phyloP scores from a whole-genome alignment of 2,888 invertebrate genomes.

The Caenorhabditis plicata region DNA sequence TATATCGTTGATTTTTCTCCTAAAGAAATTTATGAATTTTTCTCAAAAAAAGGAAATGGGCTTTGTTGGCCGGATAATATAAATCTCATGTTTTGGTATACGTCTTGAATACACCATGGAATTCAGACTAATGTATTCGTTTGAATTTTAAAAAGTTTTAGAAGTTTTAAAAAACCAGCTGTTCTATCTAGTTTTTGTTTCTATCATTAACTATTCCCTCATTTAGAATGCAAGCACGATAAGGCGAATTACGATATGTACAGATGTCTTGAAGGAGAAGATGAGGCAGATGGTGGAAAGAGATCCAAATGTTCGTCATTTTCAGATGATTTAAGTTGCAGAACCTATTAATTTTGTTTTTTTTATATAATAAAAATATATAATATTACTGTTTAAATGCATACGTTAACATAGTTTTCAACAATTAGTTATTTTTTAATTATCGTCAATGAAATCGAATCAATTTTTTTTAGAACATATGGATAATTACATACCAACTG shows the following conservation, averaged over 20 bases:
- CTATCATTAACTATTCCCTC: not conserved
- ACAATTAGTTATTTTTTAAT: not conserved
- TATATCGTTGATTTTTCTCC: too few relatives aligned
- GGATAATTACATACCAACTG: conserved; percentile 26
- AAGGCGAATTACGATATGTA: conserved; percentile 13
- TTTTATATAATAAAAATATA: not conserved
- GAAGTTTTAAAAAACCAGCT: too few relatives aligned
- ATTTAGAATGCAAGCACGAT: conserved; percentile 26
- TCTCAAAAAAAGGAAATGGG: too few relatives aligned
- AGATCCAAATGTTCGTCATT: conserved; percentile 17
- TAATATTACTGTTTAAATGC: not conserved
- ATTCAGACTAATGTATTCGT: too few relatives aligned
- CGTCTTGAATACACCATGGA: too few relatives aligned
- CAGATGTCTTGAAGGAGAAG: conserved; percentile 16
- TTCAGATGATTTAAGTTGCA: conserved; percentile 26
- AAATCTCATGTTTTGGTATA: too few relatives aligned
- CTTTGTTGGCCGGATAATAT: too few relatives aligned
- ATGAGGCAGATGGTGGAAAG: conserved; percentile 13
- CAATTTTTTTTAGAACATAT: conserved; percentile 2
- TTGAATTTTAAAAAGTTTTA: too few relatives aligned
- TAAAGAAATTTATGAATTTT: too few relatives aligned
- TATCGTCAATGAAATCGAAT: not conserved
- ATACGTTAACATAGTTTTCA: not conserved
- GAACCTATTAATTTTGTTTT: conserved; percentile 18
- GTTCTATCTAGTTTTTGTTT: too few relatives aligned